Evolutionary conservation across 1,140 invertebrate species (phyloP).

Genomic region (Pissodes strobi): DNA sequence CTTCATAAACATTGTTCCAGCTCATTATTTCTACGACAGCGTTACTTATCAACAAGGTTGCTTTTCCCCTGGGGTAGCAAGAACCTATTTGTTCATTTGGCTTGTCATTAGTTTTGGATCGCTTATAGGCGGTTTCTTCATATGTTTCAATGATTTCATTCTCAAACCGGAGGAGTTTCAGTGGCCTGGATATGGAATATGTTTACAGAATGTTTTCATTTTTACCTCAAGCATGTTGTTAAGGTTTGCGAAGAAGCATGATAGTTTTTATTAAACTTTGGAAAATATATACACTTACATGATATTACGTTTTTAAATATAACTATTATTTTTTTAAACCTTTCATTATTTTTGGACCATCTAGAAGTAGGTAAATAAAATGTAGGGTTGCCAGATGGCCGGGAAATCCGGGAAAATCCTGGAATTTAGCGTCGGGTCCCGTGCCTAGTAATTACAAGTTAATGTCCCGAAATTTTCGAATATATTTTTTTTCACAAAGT

Average conservation of each 20-base stretch:
- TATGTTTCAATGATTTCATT: conserved; percentile 41
- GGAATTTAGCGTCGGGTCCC: too few species aligned
- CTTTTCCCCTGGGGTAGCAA: conserved; percentile 27
- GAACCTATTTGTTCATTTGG: conserved; percentile 31
- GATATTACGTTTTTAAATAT: too few species aligned
- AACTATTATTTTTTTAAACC: too few species aligned
- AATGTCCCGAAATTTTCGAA: too few species aligned
- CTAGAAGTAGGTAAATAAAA: too few species aligned
- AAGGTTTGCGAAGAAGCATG: conserved; percentile 36
- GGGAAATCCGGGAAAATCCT: too few species aligned
- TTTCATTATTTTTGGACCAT: too few species aligned
- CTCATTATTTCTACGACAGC: conserved; percentile 27
- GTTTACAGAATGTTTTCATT: conserved; percentile 40
- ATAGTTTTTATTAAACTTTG: conserved; percentile 27
- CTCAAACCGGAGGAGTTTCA: conserved; percentile 16
- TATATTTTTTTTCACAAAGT: too few species aligned
- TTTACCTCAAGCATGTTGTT: conserved; percentile 36
- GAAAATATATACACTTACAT: too few species aligned
- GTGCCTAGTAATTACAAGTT: too few species aligned
- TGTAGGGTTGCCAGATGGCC: too few species aligned
- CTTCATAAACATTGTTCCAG: conserved; percentile 36
- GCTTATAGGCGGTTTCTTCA: conserved; percentile 34
- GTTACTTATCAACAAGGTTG: conserved; percentile 19
- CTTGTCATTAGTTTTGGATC: conserved; percentile 39
- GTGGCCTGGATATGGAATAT: conserved; percentile 42